These are phyloP conservation scores for Venustoraphidia nigricollis DNA, from an alignment of 2,888 invertebrate genomes.

Conservation along the genomic window DNA sequence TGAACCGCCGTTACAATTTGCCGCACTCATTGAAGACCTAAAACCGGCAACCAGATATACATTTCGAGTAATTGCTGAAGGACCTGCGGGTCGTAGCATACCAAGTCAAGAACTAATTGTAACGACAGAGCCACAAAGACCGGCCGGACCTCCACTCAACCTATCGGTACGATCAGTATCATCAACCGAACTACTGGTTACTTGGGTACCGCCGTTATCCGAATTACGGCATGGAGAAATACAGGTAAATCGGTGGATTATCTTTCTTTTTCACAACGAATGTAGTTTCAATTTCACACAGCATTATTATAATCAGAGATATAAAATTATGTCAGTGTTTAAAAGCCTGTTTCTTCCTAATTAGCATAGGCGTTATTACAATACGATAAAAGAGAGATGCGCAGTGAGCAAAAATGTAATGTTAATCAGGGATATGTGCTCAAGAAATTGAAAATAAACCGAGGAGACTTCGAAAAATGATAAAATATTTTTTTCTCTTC, in stretches of 20 bases:
- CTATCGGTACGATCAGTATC: constrained; percentile 52
- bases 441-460: too few species aligned
- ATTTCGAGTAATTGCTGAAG: constrained; percentile 57
- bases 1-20: constrained; percentile 44
- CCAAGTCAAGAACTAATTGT: constrained; percentile 47
- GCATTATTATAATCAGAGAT: neutral
- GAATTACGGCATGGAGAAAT: constrained; percentile 60
- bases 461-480: too few species aligned
- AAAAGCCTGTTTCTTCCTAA: too few species aligned
- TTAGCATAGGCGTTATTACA: too few species aligned
- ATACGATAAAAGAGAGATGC: too few species aligned
- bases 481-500: too few species aligned
- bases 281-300: neutral
- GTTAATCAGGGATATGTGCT: too few species aligned
- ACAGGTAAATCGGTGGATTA: constrained; percentile 16
- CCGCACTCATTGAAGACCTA: constrained; percentile 47
- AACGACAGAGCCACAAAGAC: constrained; percentile 52
- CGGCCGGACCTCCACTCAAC: constrained; percentile 51
- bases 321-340: neutral
- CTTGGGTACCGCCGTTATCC: constrained; percentile 54
- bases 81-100: constrained; percentile 52
- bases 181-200: constrained; percentile 55
- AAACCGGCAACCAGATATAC: constrained; percentile 56
- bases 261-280: too few species aligned
- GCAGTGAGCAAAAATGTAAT: too few species aligned